Percentiles rank a stretch among this genome's conserved stretches.
Conservation (phyloP, 2,888 invertebrate species). For the Hecatera dysodea region DNA sequence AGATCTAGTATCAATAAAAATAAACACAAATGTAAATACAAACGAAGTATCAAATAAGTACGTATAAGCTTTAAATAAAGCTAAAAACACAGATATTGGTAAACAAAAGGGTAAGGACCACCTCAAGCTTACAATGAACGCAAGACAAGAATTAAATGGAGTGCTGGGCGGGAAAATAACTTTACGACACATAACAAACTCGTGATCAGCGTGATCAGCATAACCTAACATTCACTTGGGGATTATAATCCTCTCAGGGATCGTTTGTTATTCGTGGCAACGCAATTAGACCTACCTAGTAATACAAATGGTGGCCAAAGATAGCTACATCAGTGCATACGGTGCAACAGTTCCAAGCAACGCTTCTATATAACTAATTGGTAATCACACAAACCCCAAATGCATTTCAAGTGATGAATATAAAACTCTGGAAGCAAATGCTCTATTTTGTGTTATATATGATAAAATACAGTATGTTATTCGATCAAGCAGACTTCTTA, state of each 20-base stretch:
- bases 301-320: conserved; percentile 26
- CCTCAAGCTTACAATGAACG: conserved; percentile 51
- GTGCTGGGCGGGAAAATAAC: conserved; percentile 45
- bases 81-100: conserved; percentile 43
- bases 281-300: conserved; percentile 27
- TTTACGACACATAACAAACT: conserved; percentile 53
- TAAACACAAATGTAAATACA: conserved; percentile 11
- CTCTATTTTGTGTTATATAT: conserved; percentile 31
- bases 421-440: conserved; percentile 28
- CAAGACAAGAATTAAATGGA: conserved; percentile 50
- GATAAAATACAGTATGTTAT: conserved; percentile 32
- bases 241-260: conserved; percentile 26
- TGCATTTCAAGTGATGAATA: conserved; percentile 35
- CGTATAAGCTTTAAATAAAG: conserved; percentile 51
- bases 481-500: conserved; percentile 29
- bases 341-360: conserved; percentile 55
- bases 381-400: conserved; percentile 36
- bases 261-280: conserved; percentile 24
- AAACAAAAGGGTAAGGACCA: conserved; percentile 37
- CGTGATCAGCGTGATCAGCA: conserved; percentile 32
- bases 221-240: conserved; percentile 52
- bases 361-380: conserved; percentile 42
- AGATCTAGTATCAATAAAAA: conserved; percentile 12
- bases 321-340: conserved; percentile 49
- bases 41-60: conserved; percentile 30